Base-by-base conservation (phyloP, 2,113 vertebrate genomes). In the Syngnathus floridae region DNA sequence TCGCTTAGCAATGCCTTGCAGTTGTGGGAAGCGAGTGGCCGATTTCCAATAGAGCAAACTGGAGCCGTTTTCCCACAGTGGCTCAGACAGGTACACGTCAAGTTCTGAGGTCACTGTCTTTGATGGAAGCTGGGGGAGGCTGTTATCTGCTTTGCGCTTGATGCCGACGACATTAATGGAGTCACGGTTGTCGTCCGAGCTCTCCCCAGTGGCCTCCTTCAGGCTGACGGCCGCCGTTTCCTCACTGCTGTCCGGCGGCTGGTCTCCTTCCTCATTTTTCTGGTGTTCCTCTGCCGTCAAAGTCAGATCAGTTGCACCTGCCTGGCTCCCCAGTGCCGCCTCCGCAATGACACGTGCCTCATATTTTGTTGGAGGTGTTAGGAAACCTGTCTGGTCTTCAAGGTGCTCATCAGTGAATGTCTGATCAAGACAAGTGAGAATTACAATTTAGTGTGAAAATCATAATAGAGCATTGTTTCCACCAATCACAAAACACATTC, bases 81-180 rank as follows among this genome's bases (percentile, higher is more conserved):
- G 86, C 64, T 91, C 90, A 0, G 86, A 67, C 5, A 92, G 69
- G 66, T 91, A 92, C 8, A 56, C 13, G 4, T 87, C 74, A 8
- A 91, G 69, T 74, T 91, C 89, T 0, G 87, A 84, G 4, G 13
- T 56, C 21, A 56, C 5, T 2, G 55, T 75, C 72, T 89, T 90
- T 10, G 81, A 52, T 1, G 82, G 64, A 0, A 81, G 80, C 69
- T 86, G 82, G 22, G 72, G 71, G 67, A 81, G 78, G 49, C 62
- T 80, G 52, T 75, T 80, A 48, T 78, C 77, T n/a, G 82, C 78
- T 52, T 89, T 88, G 17, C 83, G 84, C 62, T 90, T 91, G 45
- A 87, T 72, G 57, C 74, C 65, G 1, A 77, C 86, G 19, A 46
- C 48, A 0, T 14, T 12, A 8, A 58, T 26, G 36, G 7, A 13